Base-by-base conservation (phyloP, 37 sponge, comb jelly and placozoan species). In the Crambe crambe region DNA sequence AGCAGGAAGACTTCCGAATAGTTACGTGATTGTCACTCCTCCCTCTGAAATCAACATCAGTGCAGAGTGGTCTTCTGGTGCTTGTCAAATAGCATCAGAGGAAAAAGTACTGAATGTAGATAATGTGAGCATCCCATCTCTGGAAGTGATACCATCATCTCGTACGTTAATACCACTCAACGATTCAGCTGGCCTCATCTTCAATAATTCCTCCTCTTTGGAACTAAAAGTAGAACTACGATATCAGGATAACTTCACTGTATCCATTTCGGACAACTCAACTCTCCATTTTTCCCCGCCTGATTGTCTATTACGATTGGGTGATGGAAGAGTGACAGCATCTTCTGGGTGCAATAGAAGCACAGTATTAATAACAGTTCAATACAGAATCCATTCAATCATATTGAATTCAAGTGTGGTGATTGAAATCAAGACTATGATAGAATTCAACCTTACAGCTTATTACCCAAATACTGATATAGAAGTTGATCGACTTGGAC, bases 401-500 rank as follows among this genome's bases (percentile, higher is more conserved):
- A 3, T 22, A 20, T 22, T 60, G 6, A 6, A 6, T 60, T 20
- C 21, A 4, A 60, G 25, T 60, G 61, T 25, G 27, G 25, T 22
- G 17, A 22, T 60, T 25, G 27, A 20, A 4, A 60, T 60, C 17
- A 60, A 60, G 25, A 20, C 6, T 60, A 25, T 25, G 27, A 60
- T 22, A n/a, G 61, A 60, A 21, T 60, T 60, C 5, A n/a, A 26
- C 23, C 61, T 60, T 5, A 60, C 61, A 60, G 25, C 61, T 60
- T 60, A 60, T 22, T 5, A 6, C 17, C 27, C 61, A 21, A 22
- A 22, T 6, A 20, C 61, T n/a, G 25, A 9, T 25, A 60, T 21
- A 5, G n/a, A 21, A 1, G 34, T 82, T 22, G 30, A 59, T 23
- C 69, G 31, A 26, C 35, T 87, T 21, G 9, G 73, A 26, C 79